Percentiles rank a stretch among this genome's conserved stretches.
Evolutionary conservation across 1,140 invertebrate genomes (phyloP).

Genomic region (Atta texana): DNA sequence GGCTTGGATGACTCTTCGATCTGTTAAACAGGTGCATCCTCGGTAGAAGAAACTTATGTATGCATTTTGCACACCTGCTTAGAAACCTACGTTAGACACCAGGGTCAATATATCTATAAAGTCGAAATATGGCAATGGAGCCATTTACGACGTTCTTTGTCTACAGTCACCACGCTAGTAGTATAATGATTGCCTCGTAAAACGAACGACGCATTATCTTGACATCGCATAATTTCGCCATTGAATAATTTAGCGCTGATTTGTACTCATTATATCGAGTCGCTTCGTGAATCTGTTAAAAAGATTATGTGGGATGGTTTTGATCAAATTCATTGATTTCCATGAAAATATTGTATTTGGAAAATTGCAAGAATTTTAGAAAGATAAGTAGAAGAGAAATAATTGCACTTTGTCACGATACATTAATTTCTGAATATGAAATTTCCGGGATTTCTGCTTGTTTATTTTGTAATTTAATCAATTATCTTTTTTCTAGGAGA

Average conservation of each 20-base stretch:
- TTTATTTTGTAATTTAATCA: neutral
- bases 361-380: neutral
- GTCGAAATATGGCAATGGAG: neutral
- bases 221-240: constrained; percentile 69
- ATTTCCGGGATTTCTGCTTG: neutral
- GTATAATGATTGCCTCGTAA: constrained; percentile 70
- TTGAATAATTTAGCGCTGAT: neutral
- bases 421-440: neutral
- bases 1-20: constrained; percentile 42
- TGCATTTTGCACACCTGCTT: constrained; percentile 66
- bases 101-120: constrained; percentile 36
- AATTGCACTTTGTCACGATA: neutral
- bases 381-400: neutral
- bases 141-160: constrained; percentile 52
- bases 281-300: neutral
- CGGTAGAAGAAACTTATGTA: constrained; percentile 65
- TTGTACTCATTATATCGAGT: neutral
- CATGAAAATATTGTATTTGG: neutral
- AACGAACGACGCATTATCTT: constrained; percentile 54
- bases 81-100: constrained; percentile 48
- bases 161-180: constrained; percentile 40
- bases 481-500: neutral
- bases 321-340: neutral
- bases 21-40: constrained; percentile 81
- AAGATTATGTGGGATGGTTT: neutral